These are phyloP conservation scores for Eristalis arbustorum DNA, from an alignment of 2,888 invertebrate genomes.

Conservation along the genomic window DNA sequence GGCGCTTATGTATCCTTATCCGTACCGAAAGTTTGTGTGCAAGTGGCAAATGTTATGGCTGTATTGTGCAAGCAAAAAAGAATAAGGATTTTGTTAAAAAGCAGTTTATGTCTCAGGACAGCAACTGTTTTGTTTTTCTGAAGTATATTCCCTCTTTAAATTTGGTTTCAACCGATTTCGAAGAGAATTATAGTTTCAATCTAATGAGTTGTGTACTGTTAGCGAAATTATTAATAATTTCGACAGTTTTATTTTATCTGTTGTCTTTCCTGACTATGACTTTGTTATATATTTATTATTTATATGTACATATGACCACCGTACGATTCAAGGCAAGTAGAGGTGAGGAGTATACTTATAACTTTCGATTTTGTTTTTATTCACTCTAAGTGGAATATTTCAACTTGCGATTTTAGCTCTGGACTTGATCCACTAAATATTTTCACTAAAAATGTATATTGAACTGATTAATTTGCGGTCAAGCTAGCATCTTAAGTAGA, in stretches of 20 bases:
- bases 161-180: not conserved
- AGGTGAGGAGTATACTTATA: too few species aligned
- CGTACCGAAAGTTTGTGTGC: not conserved
- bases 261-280: not conserved
- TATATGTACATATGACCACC: too few species aligned
- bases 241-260: not conserved
- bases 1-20: not conserved
- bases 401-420: too few species aligned
- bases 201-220: not conserved
- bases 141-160: not conserved
- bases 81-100: not conserved
- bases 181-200: not conserved
- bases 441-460: too few species aligned
- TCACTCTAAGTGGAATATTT: too few species aligned
- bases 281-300: too few species aligned
- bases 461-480: too few species aligned
- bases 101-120: not conserved
- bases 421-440: too few species aligned
- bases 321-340: too few species aligned
- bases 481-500: too few species aligned
- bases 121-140: not conserved
- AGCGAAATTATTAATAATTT: not conserved
- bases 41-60: not conserved
- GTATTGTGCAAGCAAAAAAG: not conserved
- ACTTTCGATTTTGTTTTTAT: too few species aligned